A percentile compares a stretch with the other conserved stretches of the same genome.
Conservation (phyloP, 2,888 invertebrate genomes). For the Epicampocera succincta region DNA sequence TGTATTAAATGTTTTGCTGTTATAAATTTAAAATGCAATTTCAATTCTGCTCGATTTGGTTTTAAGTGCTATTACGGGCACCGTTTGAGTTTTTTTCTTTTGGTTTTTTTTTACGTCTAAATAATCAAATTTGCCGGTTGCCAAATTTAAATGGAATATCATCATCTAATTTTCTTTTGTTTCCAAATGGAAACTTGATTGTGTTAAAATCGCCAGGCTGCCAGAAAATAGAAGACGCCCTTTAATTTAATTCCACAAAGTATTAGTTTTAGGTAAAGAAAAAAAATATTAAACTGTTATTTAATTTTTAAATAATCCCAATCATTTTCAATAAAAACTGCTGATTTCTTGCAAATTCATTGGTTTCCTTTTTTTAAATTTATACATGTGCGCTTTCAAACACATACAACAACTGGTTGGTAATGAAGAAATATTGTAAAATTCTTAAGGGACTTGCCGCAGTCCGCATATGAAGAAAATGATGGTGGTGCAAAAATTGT, state of each 20-base stretch:
- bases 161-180: constrained; percentile 51
- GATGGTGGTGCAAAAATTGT: neutral
- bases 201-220: neutral
- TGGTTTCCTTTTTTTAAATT: too few relatives aligned
- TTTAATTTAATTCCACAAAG: constrained; percentile 5
- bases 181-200: neutral
- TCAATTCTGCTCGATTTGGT: constrained; percentile 32
- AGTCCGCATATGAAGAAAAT: neutral
- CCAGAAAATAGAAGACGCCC: neutral
- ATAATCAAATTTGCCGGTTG: constrained; percentile 42
- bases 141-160: constrained; percentile 54
- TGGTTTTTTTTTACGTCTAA: neutral
- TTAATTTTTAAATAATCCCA: neutral
- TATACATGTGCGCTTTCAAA: neutral
- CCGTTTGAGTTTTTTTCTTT: constrained; percentile 24
- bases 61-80: constrained; percentile 45
- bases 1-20: constrained; percentile 36
- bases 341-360: too few relatives aligned
- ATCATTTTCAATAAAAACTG: too few relatives aligned
- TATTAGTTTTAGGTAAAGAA: neutral
- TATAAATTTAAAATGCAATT: constrained; percentile 58
- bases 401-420: neutral
- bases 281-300: neutral
- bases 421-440: constrained; percentile 8
- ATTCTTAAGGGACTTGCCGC: neutral